A percentile compares a stretch with the other conserved stretches of the same genome.
These are phyloP conservation scores for Actenoides hombroni DNA, from an alignment of 2,113 vertebrate genomes.

Conservation along the genomic window DNA sequence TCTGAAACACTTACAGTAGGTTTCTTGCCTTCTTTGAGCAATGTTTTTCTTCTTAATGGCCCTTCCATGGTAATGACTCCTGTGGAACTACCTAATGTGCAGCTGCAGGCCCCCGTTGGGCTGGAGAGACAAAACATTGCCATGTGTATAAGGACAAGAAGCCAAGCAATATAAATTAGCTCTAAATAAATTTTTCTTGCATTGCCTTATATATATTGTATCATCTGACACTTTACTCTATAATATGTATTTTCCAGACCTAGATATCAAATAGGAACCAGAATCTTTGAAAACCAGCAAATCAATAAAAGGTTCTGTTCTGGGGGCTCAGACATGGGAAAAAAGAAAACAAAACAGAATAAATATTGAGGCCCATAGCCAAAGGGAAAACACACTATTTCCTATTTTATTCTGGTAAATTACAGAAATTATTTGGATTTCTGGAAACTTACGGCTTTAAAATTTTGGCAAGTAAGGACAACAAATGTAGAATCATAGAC, in stretches of 20 bases:
- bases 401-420: neutral
- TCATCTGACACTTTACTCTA: neutral
- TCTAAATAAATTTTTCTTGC: neutral
- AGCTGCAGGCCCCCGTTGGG: constrained; percentile 81
- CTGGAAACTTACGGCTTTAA: neutral
- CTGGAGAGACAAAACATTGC: constrained; percentile 61
- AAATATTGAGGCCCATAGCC: neutral
- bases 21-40: constrained; percentile 93
- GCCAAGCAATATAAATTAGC: neutral
- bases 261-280: neutral
- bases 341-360: neutral
- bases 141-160: neutral
- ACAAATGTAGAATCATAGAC: neutral
- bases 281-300: neutral
- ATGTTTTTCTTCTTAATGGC: constrained; percentile 87
- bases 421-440: neutral
- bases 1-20: constrained; percentile 80
- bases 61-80: constrained; percentile 88
- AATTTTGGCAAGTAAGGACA: neutral
- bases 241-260: neutral
- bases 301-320: neutral
- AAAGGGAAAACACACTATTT: neutral
- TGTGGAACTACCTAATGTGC: constrained; percentile 73
- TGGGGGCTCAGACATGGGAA: neutral
- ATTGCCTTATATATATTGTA: neutral